phyloP scores from a whole-genome alignment of 2,888 invertebrate species.

The Gerris lacustris region DNA sequence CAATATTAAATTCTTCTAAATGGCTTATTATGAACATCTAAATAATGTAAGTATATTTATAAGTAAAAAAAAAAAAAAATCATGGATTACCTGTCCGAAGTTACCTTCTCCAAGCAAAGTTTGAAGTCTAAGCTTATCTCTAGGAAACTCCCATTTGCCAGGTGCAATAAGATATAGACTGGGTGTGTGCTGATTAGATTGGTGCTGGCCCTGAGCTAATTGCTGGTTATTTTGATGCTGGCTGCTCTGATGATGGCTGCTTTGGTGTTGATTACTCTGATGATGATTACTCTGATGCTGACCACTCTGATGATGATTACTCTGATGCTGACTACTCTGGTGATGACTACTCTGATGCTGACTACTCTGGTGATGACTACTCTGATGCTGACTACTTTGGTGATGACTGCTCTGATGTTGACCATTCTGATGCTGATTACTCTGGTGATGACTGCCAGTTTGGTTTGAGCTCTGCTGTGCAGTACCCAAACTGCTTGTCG shows the following conservation, averaged over 20 bases:
- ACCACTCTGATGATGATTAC: neutral
- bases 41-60: neutral
- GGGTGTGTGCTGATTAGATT: neutral
- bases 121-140: slow-evolving; percentile 61
- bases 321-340: neutral
- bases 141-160: slow-evolving; percentile 60
- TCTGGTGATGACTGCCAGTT: neutral
- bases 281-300: neutral
- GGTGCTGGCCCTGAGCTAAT: neutral
- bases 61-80: neutral
- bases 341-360: neutral
- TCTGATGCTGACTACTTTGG: neutral
- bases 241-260: neutral
- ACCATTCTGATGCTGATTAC: neutral
- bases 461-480: neutral
- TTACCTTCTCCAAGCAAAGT: slow-evolving; percentile 72
- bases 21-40: no score
- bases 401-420: neutral
- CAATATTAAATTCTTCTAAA: no score
- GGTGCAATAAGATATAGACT: slow-evolving; percentile 17
- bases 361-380: neutral
- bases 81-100: slow-evolving; percentile 55
- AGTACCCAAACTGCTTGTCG: slow-evolving; percentile 9
- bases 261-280: neutral
- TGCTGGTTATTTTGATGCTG: neutral